Evolutionary conservation across 2,888 invertebrate species (phyloP), one percentile per base, ranked within the genome.

Genomic region (Tachina lurida): DNA sequence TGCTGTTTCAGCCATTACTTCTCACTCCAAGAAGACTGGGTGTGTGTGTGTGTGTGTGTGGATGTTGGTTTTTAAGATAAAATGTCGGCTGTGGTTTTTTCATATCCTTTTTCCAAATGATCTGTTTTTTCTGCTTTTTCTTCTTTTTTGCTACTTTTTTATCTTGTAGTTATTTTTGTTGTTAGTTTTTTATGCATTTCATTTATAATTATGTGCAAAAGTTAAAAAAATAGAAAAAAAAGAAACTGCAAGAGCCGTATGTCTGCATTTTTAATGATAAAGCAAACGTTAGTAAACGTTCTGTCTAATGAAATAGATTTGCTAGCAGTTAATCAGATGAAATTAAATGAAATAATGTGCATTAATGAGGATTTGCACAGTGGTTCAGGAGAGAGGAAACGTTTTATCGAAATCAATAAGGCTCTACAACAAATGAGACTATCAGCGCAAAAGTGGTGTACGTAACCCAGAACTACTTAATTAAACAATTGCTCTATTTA

Each of bases 241-340:
- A 60, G 3, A 22, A 43, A 54, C 22, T 3, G n/a, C 12, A 47
- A 22, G 19, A 79, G 71, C 47, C 19, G 75, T 52, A 62, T 75
- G 81, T 81, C 81, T 81, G 81, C 68, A 81, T 81, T 81, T 81
- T 81, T 68, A 81, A 81, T 81, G 81, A 81, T 81, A 81, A 75
- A 81, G 60, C 68, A 81, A 81, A 73, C 73, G 73, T 41, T 79
- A 63, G 73, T 17, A 22, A 74, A 49, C 49, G 71, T 74, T 60
- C 60, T 62, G 62, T 81, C 74, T 75, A 81, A 81, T 75, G 75
- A 81, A 81, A 75, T 62, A 75, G 74, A 75, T 81, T 75, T 75
- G 62, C 43, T 67, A 52, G 74, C 22, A 81, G 54, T 81, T 81
- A 81, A 81, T 81, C 81, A 75, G 75, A 68, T 81, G 60, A 74